These are phyloP conservation scores for Pelodiscus sinensis DNA, from an alignment of 2,113 vertebrate species.

Conservation along the genomic window DNA sequence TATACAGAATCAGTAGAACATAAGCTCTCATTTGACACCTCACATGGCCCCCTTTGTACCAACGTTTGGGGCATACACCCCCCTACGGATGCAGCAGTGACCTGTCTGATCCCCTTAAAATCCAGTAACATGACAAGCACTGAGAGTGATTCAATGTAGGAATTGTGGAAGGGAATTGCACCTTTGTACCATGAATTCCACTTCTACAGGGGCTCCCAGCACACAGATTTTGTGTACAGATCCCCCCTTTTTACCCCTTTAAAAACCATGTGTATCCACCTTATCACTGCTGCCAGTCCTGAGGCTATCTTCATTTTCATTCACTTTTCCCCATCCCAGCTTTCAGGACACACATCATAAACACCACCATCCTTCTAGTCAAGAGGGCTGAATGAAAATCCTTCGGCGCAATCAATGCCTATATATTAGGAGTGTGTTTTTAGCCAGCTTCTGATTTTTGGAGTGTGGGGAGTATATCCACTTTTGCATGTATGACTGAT, in stretches of 20 bases:
- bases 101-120: no score
- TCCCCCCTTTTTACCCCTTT: neutral
- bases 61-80: no score
- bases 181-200: neutral
- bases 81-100: no score
- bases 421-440: neutral
- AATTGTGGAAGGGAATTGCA: neutral
- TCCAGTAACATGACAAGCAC: no score
- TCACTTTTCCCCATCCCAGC: neutral
- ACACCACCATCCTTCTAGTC: neutral
- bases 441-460: neutral
- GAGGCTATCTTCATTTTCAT: neutral
- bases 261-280: fast-evolving
- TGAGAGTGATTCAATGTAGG: neutral
- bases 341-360: neutral
- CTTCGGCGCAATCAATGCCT: neutral
- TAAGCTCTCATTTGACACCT: no score
- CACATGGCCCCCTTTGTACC: no score
- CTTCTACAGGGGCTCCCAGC: neutral
- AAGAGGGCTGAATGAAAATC: neutral
- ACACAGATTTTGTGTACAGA: neutral
- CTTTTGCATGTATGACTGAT: neutral
- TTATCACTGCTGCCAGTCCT: fast-evolving
- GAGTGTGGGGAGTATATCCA: neutral
- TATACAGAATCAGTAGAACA: no score